phyloP scores from a whole-genome alignment of 2,888 invertebrate genomes.

The Catonia carolina region DNA sequence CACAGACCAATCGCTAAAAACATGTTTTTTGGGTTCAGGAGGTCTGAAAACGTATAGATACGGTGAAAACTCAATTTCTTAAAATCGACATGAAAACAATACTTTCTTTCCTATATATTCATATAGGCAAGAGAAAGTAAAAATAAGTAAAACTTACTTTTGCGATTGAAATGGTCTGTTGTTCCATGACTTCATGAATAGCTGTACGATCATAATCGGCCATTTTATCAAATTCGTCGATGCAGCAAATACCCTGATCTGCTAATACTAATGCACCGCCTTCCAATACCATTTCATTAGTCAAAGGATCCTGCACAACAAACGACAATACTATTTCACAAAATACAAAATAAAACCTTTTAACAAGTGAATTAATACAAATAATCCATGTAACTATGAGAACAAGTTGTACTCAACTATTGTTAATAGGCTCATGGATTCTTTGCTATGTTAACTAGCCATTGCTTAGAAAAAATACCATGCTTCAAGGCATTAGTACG shows the following conservation, averaged over 20 bases:
- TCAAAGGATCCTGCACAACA: constrained; percentile 77
- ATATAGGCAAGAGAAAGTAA: too few relatives aligned
- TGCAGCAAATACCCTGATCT: constrained; percentile 96
- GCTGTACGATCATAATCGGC: constrained; percentile 90
- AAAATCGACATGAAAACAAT: too few relatives aligned
- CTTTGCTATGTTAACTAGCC: too few relatives aligned
- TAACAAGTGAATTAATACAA: not conserved
- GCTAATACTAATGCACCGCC: constrained; percentile 95
- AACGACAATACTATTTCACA: not conserved
- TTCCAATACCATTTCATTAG: constrained; percentile 95
- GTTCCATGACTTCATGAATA: constrained; percentile 98
- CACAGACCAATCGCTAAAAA: too few relatives aligned
- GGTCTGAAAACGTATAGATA: too few relatives aligned
- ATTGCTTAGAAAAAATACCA: too few relatives aligned
- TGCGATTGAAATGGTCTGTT: constrained; percentile 98
- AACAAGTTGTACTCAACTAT: not conserved
- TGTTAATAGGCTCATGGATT: too few relatives aligned
- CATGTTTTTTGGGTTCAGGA: too few relatives aligned
- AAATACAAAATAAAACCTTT: not conserved
- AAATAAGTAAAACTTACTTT: too few relatives aligned
- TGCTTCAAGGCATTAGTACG: too few relatives aligned
- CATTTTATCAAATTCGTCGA: constrained; percentile 99
- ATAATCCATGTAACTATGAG: not conserved
- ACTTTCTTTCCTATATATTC: too few relatives aligned
- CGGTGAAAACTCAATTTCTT: too few relatives aligned